Percentiles rank a stretch among this genome's conserved stretches.
Conservation (phyloP, 2,888 invertebrate species). For the Eucriotettix oculatus region DNA sequence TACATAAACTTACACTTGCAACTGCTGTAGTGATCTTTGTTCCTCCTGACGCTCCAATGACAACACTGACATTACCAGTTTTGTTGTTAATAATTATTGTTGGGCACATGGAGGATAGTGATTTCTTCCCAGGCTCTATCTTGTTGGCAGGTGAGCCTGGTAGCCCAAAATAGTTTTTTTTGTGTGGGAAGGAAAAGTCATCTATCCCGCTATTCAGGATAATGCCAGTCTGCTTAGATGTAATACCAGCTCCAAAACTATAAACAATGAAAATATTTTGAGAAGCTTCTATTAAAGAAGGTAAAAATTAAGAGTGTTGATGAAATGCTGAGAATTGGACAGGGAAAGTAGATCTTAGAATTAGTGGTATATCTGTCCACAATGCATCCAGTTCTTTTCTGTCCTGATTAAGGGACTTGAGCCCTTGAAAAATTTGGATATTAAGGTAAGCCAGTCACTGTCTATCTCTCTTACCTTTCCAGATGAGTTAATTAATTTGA, state of each 20-base stretch:
- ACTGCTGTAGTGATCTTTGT: conserved; percentile 35
- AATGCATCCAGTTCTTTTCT: too few relatives aligned
- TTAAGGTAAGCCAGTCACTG: too few relatives aligned
- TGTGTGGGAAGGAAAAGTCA: conserved; percentile 72
- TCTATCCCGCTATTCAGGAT: conserved; percentile 94
- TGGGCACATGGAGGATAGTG: conserved; percentile 77
- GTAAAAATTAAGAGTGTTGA: background rate
- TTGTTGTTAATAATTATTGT: conserved; percentile 48
- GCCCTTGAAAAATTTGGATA: too few relatives aligned
- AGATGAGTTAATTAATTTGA: too few relatives aligned
- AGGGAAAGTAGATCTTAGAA: too few relatives aligned
- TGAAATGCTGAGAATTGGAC: background rate
- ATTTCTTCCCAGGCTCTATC: conserved; percentile 62
- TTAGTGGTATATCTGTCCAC: too few relatives aligned
- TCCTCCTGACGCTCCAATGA: conserved; percentile 38
- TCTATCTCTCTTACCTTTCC: too few relatives aligned
- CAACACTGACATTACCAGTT: conserved; percentile 25
- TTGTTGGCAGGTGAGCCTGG: conserved; percentile 67
- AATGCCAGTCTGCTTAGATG: conserved; percentile 68
- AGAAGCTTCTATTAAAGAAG: background rate
- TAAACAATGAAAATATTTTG: conserved; percentile 10
- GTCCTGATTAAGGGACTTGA: too few relatives aligned
- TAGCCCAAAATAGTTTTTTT: conserved; percentile 49
- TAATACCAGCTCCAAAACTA: conserved; percentile 70
- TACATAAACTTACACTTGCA: conserved; percentile 18